Percentiles rank a stretch among this genome's conserved stretches.
phyloP scores from a whole-genome alignment of 2,888 invertebrate genomes.

The Scelioninae gen. 1 region DNA sequence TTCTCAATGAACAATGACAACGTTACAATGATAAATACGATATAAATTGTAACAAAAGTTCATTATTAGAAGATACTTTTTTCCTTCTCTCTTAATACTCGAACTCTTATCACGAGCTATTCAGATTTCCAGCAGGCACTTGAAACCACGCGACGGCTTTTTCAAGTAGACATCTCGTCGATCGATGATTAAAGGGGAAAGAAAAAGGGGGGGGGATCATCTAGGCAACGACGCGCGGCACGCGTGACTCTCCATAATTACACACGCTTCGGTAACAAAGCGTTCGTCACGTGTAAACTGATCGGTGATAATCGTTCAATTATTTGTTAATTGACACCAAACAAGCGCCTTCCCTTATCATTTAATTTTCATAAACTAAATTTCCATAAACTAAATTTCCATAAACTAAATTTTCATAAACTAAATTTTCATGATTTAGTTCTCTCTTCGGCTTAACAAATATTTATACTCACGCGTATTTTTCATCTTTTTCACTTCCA shows the following conservation, averaged over 20 bases:
- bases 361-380: conserved; percentile 2
- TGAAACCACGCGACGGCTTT: conserved; percentile 35
- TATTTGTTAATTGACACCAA: conserved; percentile 13
- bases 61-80: too few species aligned
- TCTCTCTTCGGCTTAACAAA: background rate
- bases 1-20: too few species aligned
- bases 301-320: conserved; percentile 26
- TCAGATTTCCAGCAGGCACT: conserved; percentile 38
- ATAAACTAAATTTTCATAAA: too few species aligned
- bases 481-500: background rate
- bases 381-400: too few species aligned
- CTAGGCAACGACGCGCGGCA: conserved; percentile 35
- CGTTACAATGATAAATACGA: too few species aligned
- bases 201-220: background rate
- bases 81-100: background rate
- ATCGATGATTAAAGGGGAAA: conserved; percentile 40
- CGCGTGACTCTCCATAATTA: conserved; percentile 50
- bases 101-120: conserved; percentile 26
- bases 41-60: too few species aligned
- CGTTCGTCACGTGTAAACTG: conserved; percentile 23
- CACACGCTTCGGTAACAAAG: conserved; percentile 23
- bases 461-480: too few species aligned
- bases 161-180: conserved; percentile 35
- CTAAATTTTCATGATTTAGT: too few species aligned
- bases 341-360: background rate